Base-by-base conservation (phyloP, 2,888 invertebrate genomes). In the Amiota communis region DNA sequence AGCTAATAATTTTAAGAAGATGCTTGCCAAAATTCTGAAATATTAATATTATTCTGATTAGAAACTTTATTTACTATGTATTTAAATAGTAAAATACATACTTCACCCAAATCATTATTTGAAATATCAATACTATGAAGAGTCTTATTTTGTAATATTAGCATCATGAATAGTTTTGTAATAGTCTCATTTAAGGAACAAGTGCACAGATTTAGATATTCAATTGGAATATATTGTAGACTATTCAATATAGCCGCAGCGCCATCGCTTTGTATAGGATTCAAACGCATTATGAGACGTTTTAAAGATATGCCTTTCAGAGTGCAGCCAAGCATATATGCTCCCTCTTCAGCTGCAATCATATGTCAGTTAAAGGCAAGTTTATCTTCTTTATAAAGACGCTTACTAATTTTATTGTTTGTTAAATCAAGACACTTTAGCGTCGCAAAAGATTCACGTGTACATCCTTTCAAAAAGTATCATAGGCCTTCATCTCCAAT, bases 251-350 rank as follows among this genome's bases (percentile, higher is more conserved):
- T 85, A 53, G 88, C 87, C 0, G 87, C 87, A 0, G 87, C 87
- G 2, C 90, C 90, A 73, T 89, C 89, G 13, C 88, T 88, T 59
- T 87, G 84, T 47, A 90, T 89, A n/a, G 89, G 90, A 83, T 90
- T 90, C 20, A 89, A 72, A 4, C 89, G 83, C 2, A 90, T 56
- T 36, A 88, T 79, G 2, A 90, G 75, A 12, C 81, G 80, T 59
- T 87, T 80, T 8, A 90, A 75, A 0, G 81, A 75, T 8, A 87
- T 83, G 8, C 80, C 82, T 20, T 79, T 76, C 2, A 90, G 71
- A 2, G 86, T 84, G 61, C 85, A 84, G 56, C 89, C 87, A 0
- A 90, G 77, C 10, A 82, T 71, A 13, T 86, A 84, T 51, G 89
- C 89, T 47, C 89, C 88, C 65, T 89, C 88, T 15, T 88, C 82